Evolutionary conservation across 1,140 invertebrate genomes (phyloP), one percentile per base, ranked within the genome.

Genomic region (Hylaeus anthracinus): DNA sequence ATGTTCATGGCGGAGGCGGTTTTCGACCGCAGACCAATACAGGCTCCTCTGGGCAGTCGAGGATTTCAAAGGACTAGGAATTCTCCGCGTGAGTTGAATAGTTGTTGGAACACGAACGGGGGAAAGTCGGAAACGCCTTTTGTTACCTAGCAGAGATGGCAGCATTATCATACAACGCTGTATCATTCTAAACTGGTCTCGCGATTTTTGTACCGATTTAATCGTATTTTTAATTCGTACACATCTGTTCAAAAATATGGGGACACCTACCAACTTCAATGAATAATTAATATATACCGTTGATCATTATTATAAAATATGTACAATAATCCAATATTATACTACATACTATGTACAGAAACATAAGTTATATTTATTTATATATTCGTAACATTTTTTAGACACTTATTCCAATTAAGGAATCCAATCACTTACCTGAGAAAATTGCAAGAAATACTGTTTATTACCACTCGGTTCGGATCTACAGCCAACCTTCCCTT

Each of bases 81-180:
- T 79, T 79, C 76, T 72, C 76, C 12, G 60, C 76, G 41, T 39
- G 69, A 72, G 76, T 72, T 72, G 76, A 79, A 79, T 79, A 79
- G 76, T 79, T 78, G 76, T 78, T 79, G 60, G 53, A 72, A 64
- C 76, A 14, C 39, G n/a, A 72, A 72, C 76, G 70, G 15, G 26
- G 61, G 76, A 79, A 72, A 79, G 60, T 72, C 70, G 76, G 70
- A 79, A 64, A 41, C 41, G 43, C 58, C 76, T 79, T 79, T 79
- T 72, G 69, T 79, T 79, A 60, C 5, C 41, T 12, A 4, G 12
- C 2, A 56, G 60, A 39, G 51, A 55, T 3, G 39, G 6, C 26
- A 9, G 41, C n/a, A 72, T 79, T 79, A 79, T 53, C 66, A 51
- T 77, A 43, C n/a, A 41, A 79, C 10, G 51, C 15, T 45, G 55